A percentile compares a stretch with the other conserved stretches of the same genome.
Evolutionary conservation across 2,797 vertebrate genomes (phyloP).

Genomic region (Sorex maritimensis): DNA sequence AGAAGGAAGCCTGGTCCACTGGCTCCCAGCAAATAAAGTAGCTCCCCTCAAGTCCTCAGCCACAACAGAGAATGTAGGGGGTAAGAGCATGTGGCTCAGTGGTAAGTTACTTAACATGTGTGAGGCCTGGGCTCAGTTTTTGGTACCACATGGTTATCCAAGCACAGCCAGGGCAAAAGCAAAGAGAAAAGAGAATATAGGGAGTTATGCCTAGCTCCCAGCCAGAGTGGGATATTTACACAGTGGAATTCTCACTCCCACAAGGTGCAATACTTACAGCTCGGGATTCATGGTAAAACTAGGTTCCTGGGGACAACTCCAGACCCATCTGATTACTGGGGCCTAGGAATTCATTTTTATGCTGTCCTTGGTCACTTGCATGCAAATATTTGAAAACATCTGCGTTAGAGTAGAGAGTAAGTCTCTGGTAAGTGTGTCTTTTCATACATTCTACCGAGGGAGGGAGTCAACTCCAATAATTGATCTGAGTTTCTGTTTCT

Average conservation of each 20-base stretch:
- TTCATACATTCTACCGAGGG: neutral
- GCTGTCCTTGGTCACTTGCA: neutral
- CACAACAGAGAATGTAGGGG: neutral
- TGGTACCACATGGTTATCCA: too few relatives aligned
- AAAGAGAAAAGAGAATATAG: too few relatives aligned
- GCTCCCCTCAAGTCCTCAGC: neutral
- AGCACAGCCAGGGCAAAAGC: too few relatives aligned
- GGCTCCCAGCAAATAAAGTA: neutral
- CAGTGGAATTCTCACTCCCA: too few relatives aligned
- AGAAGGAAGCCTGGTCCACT: neutral
- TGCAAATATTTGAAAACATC: constrained; percentile 18
- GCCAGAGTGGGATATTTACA: neutral
- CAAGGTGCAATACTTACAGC: neutral
- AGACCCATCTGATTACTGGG: neutral
- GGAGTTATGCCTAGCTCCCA: too few relatives aligned
- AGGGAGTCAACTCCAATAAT: neutral
- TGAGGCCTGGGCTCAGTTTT: too few relatives aligned
- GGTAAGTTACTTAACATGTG: too few relatives aligned
- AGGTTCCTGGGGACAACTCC: constrained; percentile 23
- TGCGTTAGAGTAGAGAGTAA: neutral
- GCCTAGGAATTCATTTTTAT: constrained; percentile 42
- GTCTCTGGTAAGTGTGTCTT: neutral
- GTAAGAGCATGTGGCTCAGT: too few relatives aligned
- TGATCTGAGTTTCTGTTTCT: neutral
- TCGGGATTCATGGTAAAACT: neutral